Evolutionary conservation across 2,113 vertebrate genomes (phyloP), one percentile per base, ranked within the genome.

Genomic region (Heloderma charlesbogerti): DNA sequence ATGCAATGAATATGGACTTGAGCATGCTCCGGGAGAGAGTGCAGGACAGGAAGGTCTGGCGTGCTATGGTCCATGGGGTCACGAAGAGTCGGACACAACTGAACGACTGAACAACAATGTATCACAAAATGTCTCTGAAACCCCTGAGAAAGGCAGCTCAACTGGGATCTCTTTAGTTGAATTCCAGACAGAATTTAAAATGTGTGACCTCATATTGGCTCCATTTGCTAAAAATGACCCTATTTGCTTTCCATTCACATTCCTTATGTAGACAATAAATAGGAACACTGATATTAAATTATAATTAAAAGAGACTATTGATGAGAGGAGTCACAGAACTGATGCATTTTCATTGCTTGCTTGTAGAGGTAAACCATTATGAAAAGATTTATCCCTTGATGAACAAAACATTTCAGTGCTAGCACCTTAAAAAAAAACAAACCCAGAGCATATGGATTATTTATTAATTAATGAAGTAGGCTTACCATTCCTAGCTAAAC

Each of bases 401-500:
- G 94, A 94, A 93, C 31, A 94, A 94, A 92, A 88, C 89, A 88
- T 72, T 90, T 95, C 60, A 93, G 71, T 81, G 93, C 34, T 9
- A 93, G 57, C n/a, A 89, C 45, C 1, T 89, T 78, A 88, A 74
- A 92, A 77, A 87, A 43, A 31, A 74, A 92, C 57, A 87, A 77
- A 43, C 94, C 0, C 6, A 77, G 85, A 95, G 90, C 57, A 93
- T 91, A 92, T 90, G 75, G 83, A 45, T 16, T 67, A 22, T 77
- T 95, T 91, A 94, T 94, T 95, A 93, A 91, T 95, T 95, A 96
- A 93, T 93, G 81, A 95, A 95, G 80, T 34, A 92, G 29, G 89
- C 20, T 16, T 95, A 92, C 4, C 79, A 25, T 93, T 57, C 85
- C 87, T 63, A 94, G 54, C 29, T 91, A 77, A 60, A 88, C 12